Conservation (phyloP, 2,797 vertebrate genomes). For the Sebastes diaconus region DNA sequence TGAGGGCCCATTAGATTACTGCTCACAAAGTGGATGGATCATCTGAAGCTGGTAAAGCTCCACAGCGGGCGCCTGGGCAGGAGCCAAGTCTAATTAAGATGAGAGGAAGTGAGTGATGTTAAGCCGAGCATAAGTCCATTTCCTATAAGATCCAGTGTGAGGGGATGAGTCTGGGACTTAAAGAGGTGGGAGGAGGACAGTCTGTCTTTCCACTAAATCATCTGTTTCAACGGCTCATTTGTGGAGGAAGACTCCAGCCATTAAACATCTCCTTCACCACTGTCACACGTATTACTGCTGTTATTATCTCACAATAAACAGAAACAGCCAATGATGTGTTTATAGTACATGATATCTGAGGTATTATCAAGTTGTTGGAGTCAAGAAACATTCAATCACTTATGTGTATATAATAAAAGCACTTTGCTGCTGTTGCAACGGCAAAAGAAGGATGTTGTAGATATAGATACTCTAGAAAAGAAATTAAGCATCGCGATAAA, state of each 20-base stretch:
- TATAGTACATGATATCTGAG: not conserved
- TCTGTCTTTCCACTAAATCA: slow-evolving; percentile 12
- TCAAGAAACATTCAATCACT: not conserved
- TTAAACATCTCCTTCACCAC: not conserved
- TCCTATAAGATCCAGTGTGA: slow-evolving; percentile 26
- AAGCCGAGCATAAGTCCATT: slow-evolving; percentile 60
- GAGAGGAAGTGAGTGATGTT: slow-evolving; percentile 69
- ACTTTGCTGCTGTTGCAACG: not conserved
- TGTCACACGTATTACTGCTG: not conserved
- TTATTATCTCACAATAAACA: not conserved
- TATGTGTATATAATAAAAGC: not conserved
- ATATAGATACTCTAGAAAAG: not conserved
- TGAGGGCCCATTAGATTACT: slow-evolving; percentile 60
- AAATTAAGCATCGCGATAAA: not conserved
- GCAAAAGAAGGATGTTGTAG: not conserved
- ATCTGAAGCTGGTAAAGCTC: slow-evolving; percentile 54
- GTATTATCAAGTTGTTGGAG: not conserved
- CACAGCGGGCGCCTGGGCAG: slow-evolving; percentile 27
- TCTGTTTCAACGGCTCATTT: not conserved
- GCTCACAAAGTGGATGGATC: slow-evolving; percentile 53
- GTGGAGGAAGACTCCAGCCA: not conserved
- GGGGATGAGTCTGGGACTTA: slow-evolving; percentile 40
- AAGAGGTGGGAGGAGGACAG: slow-evolving; percentile 10
- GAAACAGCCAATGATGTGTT: not conserved
- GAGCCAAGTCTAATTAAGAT: slow-evolving; percentile 74